Percentiles rank a stretch among this genome's conserved stretches.
These are phyloP conservation scores for Megalops cyprinoides DNA, from an alignment of 2,797 vertebrate genomes.

Conservation along the genomic window DNA sequence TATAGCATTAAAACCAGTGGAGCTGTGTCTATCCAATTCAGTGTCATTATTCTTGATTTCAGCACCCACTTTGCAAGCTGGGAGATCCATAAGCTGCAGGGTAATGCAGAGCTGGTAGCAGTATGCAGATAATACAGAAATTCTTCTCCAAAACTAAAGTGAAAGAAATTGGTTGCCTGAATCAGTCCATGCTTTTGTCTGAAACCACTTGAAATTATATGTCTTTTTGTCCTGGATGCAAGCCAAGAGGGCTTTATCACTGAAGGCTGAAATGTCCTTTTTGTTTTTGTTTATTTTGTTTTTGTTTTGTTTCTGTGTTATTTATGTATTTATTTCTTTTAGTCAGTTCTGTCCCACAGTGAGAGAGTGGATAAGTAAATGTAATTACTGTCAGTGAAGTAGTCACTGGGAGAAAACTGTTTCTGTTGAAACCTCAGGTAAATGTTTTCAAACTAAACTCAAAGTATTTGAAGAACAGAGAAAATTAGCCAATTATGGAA, in stretches of 20 bases:
- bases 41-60: neutral
- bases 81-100: neutral
- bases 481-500: neutral
- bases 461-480: neutral
- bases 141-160: too few species aligned
- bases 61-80: neutral
- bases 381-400: neutral
- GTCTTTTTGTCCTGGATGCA: too few species aligned
- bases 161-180: too few species aligned
- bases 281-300: too few species aligned
- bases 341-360: too few species aligned
- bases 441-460: neutral
- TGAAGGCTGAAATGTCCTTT: too few species aligned
- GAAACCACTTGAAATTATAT: too few species aligned
- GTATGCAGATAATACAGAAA: neutral
- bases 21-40: neutral
- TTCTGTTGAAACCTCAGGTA: neutral
- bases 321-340: too few species aligned
- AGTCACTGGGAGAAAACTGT: neutral
- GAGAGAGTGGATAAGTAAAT: neutral
- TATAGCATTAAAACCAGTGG: neutral
- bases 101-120: neutral
- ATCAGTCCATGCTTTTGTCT: too few species aligned
- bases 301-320: too few species aligned
- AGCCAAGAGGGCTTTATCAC: too few species aligned